Conservation (phyloP, 2,888 invertebrate genomes). For the Brenthis ino region DNA sequence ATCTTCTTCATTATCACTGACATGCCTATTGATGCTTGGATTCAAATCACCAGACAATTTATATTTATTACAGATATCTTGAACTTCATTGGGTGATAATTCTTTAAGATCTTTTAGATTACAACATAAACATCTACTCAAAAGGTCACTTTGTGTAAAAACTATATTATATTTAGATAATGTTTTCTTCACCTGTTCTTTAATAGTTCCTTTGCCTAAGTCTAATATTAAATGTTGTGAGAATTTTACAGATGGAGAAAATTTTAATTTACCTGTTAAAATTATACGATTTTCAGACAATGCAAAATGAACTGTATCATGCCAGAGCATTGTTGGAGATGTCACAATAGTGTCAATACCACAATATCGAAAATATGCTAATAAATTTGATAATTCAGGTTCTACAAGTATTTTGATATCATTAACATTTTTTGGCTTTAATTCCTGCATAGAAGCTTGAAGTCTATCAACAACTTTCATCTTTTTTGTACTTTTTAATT, state of each 20-base stretch:
- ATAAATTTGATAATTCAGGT: conserved; percentile 55
- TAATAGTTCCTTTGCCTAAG: conserved; percentile 77
- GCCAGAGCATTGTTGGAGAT: conserved; percentile 80
- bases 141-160: conserved; percentile 84
- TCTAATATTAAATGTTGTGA: conserved; percentile 77
- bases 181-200: conserved; percentile 86
- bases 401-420: conserved; percentile 67
- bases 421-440: conserved; percentile 49
- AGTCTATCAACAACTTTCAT: conserved; percentile 56
- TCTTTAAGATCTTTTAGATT: conserved; percentile 61
- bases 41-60: conserved; percentile 41
- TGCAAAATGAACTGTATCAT: conserved; percentile 68
- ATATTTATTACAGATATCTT: conserved; percentile 56
- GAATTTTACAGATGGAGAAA: conserved; percentile 81
- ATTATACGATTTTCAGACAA: conserved; percentile 64
- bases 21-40: conserved; percentile 40
- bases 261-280: conserved; percentile 65
- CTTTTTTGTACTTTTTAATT: conserved; percentile 72
- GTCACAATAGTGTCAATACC: conserved; percentile 84
- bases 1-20: conserved; percentile 56
- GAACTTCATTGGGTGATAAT: conserved; percentile 55
- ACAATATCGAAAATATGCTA: conserved; percentile 68
- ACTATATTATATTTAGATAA: conserved; percentile 85
- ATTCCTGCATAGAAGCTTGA: conserved; percentile 44
- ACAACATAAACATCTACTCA: conserved; percentile 87